Percentiles rank a stretch among this genome's conserved stretches.
These are phyloP conservation scores for Troides oblongomaculatus DNA, from an alignment of 2,888 invertebrate species.

Conservation along the genomic window DNA sequence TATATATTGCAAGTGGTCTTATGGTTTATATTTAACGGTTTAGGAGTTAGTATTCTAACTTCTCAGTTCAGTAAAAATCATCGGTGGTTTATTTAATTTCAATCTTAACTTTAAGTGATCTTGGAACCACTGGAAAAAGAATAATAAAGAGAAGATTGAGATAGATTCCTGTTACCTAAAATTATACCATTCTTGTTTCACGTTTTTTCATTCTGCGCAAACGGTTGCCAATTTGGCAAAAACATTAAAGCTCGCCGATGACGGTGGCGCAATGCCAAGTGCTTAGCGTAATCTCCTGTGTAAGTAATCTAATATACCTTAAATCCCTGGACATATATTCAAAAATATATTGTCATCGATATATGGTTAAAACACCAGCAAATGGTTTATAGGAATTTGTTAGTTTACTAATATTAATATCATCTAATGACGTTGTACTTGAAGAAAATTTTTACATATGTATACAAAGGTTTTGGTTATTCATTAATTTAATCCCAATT, in stretches of 20 bases:
- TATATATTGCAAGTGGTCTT: neutral
- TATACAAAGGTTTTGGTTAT: too few species aligned
- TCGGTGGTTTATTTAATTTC: too few species aligned
- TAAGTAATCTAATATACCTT: slow-evolving; percentile 33
- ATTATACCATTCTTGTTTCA: neutral
- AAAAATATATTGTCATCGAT: slow-evolving; percentile 37
- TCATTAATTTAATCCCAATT: too few species aligned
- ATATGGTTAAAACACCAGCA: neutral
- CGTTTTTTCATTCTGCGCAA: slow-evolving; percentile 35
- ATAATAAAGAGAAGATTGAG: neutral
- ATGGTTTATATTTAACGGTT: neutral
- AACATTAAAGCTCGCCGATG: slow-evolving; percentile 46
- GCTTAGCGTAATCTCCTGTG: slow-evolving; percentile 42
- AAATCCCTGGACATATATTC: slow-evolving; percentile 40
- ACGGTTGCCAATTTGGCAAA: slow-evolving; percentile 54
- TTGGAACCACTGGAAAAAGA: too few species aligned
- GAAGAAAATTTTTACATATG: too few species aligned
- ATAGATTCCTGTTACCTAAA: neutral
- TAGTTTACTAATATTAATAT: too few species aligned
- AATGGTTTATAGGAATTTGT: too few species aligned
- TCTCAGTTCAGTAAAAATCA: too few species aligned
- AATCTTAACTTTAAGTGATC: too few species aligned
- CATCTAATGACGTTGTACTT: too few species aligned
- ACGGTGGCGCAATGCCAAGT: slow-evolving; percentile 53
- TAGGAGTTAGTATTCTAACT: neutral